A percentile compares a stretch with the other conserved stretches of the same genome.
Evolutionary conservation across 2,888 invertebrate species (phyloP).

Genomic region (Xestia xanthographa): DNA sequence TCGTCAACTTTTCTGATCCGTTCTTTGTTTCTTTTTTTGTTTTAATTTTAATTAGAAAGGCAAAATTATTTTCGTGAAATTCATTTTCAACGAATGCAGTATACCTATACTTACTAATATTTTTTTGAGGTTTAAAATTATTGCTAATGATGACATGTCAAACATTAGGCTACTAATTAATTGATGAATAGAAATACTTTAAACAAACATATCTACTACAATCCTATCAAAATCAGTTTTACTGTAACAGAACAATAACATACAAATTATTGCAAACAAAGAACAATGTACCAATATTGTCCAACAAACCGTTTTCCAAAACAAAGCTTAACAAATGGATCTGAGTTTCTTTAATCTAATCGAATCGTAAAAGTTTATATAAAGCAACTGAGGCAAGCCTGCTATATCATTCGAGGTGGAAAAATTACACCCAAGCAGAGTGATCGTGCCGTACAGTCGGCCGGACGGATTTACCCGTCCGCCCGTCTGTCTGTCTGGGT

Average conservation of each 20-base stretch:
- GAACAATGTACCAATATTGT: constrained; percentile 28
- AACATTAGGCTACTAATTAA: neutral
- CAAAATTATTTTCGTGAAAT: neutral
- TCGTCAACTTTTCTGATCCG: constrained; percentile 42
- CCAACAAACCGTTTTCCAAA: constrained; percentile 41
- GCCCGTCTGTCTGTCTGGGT: constrained; percentile 67
- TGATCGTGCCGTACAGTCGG: constrained; percentile 76
- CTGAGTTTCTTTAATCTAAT: constrained; percentile 48
- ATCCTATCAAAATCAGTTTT: neutral
- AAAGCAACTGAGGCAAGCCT: constrained; percentile 45
- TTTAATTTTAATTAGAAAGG: constrained; percentile 27
- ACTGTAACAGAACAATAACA: neutral
- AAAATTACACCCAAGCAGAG: constrained; percentile 65
- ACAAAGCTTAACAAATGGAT: constrained; percentile 49
- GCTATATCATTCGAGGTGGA: constrained; percentile 65
- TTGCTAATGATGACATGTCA: neutral
- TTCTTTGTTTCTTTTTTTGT: constrained; percentile 32
- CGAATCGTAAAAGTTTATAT: constrained; percentile 60
- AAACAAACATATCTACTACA: neutral
- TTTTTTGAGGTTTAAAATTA: neutral
- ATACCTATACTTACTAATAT: neutral
- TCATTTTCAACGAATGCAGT: neutral
- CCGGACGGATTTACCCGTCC: constrained; percentile 75
- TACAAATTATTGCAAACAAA: constrained; percentile 27
- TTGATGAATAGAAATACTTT: neutral